Conservation (phyloP, 2,113 vertebrate species). For the Rattus norvegicus region DNA sequence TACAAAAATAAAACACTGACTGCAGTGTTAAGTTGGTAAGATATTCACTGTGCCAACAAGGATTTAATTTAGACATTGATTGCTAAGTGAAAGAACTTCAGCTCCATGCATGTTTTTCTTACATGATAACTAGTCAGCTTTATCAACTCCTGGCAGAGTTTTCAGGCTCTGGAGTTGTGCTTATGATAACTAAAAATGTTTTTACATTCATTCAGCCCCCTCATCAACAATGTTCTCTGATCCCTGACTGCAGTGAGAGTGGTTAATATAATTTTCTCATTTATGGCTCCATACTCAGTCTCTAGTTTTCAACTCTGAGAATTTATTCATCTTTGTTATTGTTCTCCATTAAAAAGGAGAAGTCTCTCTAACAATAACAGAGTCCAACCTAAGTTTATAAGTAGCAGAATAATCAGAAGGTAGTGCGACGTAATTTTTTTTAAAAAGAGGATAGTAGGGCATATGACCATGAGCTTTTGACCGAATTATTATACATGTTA, state of each 20-base stretch:
- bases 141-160: not conserved
- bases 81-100: not conserved
- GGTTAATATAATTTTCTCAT: not conserved
- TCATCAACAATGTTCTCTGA: not conserved
- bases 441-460: no score
- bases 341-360: not conserved
- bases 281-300: not conserved
- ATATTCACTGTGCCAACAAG: constrained; percentile 30
- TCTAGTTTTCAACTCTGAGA: not conserved
- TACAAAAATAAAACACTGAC: not conserved
- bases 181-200: not conserved
- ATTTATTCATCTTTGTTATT: not conserved
- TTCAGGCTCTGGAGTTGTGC: not conserved
- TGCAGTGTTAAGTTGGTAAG: constrained; percentile 16
- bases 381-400: not conserved
- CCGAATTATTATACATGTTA: not conserved
- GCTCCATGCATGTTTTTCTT: not conserved
- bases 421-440: no score
- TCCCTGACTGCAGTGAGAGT: not conserved
- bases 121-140: not conserved
- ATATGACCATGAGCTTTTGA: not conserved
- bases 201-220: not conserved
- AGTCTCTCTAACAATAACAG: not conserved
- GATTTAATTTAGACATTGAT: constrained; percentile 39
- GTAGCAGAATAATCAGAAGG: not conserved